Percentiles rank a stretch among this genome's conserved stretches.
These are phyloP conservation scores for Gavia stellata DNA, from an alignment of 2,113 vertebrate species.

Conservation along the genomic window DNA sequence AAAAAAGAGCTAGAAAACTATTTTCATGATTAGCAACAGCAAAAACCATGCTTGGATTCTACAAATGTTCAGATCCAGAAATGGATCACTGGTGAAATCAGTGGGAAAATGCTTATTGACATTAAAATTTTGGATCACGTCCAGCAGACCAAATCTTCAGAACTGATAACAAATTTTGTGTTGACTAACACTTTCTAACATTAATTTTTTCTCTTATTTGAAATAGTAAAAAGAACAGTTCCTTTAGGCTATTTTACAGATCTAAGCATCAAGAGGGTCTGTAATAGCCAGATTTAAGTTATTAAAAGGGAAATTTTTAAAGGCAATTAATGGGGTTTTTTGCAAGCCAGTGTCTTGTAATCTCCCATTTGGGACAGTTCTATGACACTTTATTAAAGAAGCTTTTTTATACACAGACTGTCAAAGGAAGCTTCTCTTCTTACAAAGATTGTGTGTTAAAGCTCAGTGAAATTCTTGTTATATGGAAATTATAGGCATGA, in stretches of 20 bases:
- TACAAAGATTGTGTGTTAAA: background rate
- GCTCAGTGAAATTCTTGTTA: background rate
- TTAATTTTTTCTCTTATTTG: background rate
- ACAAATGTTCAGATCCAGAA: background rate
- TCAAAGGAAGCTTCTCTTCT: background rate
- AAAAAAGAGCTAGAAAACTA: background rate
- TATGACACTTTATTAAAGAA: background rate
- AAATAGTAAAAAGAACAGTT: background rate
- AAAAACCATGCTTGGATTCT: background rate
- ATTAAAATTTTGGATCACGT: background rate
- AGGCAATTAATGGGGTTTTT: background rate
- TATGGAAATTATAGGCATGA: background rate
- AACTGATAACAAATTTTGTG: background rate
- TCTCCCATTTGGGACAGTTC: background rate
- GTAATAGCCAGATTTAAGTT: background rate
- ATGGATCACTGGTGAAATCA: background rate
- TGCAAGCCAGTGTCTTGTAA: background rate
- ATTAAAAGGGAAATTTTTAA: background rate
- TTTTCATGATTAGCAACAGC: background rate
- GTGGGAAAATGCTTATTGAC: background rate
- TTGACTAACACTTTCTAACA: background rate
- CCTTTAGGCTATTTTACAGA: background rate
- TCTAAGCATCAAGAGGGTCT: background rate
- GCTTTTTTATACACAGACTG: background rate
- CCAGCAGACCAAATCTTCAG: background rate